These are phyloP conservation scores for Gerris buenoi DNA, from an alignment of 1,140 invertebrate species.

Conservation along the genomic window DNA sequence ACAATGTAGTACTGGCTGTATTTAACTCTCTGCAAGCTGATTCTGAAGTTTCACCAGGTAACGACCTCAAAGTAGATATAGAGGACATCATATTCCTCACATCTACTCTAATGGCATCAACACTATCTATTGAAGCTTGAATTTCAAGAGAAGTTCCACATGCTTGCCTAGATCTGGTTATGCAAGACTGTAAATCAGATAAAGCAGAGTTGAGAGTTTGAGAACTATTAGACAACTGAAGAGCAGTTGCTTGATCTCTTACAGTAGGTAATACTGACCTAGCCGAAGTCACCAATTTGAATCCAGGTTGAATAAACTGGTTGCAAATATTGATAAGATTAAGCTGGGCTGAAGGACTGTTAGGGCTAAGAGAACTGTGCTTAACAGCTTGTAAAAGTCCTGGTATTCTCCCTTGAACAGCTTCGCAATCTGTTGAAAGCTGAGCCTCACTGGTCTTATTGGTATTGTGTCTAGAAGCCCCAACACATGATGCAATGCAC, in stretches of 20 bases:
- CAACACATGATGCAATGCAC: conserved; percentile 72
- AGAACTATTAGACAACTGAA: conserved; percentile 52
- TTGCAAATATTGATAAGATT: conserved; percentile 76
- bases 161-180: conserved; percentile 68
- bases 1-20: conserved; percentile 46
- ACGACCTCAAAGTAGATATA: conserved; percentile 54
- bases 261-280: conserved; percentile 75
- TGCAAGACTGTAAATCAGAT: conserved; percentile 61
- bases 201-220: conserved; percentile 60
- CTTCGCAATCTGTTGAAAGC: conserved; percentile 56
- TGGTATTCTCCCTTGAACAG: conserved; percentile 65
- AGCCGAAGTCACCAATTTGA: conserved; percentile 55
- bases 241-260: conserved; percentile 55
- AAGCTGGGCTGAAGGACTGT: conserved; percentile 57
- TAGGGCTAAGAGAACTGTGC: conserved; percentile 49
- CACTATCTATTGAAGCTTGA: conserved; percentile 51
- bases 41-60: conserved; percentile 78
- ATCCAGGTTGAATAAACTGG: conserved; percentile 57
- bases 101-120: conserved; percentile 64
- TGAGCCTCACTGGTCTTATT: conserved; percentile 52
- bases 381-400: conserved; percentile 66
- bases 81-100: conserved; percentile 63
- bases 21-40: conserved; percentile 55
- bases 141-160: conserved; percentile 68
- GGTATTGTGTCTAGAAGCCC: conserved; percentile 51